Base-by-base conservation (phyloP, 2,888 invertebrate species). In the Seira ritae region DNA sequence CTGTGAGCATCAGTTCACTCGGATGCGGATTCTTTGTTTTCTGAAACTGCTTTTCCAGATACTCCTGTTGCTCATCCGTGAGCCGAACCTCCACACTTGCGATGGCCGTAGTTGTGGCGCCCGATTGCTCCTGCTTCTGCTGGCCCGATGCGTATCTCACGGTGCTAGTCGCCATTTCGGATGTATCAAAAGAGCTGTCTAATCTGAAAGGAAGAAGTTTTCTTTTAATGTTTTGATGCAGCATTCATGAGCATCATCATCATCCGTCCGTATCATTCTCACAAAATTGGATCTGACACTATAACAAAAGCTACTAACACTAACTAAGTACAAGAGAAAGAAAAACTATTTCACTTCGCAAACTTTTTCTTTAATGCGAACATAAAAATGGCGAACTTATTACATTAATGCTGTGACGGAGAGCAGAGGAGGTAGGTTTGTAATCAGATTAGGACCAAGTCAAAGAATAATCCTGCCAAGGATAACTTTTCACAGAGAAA, bases 11-110 rank as follows among this genome's bases (percentile, higher is more conserved):
- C 37, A 92, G 88, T 84, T 92, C 92, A 23, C 91, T 91, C 23
- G 91, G 91, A 69, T 92, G 91, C 3, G 92, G 92, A 84, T 92
- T 92, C 85, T 92, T 91, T 69, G 92, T 92, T 84, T 91, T 90
- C 86, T 90, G 90, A 89, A 92, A 92, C 87, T 92, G 92, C 81
- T 91, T 90, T 85, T 92, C 92, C 85, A 92, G 90, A 69, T 91
- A 91, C 82, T 91, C 90, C 86, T 91, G 90, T 89, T 92, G 92
- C 70, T 92, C 91, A 1, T 90, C 88, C 24, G 91, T 91, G 78
- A 91, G 87, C 24, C 90, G 89, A 73, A 91, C 89, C 50, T 90
- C 90, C 31, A 89, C 88, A 6, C 88, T 89, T 65, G 62, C 31
- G 66, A 76, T 85, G 85, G 19, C 24, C 67, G n/a, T 31, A 4